Evolutionary conservation across 2,888 invertebrate genomes (phyloP).

Genomic region (Malachius bipustulatus): DNA sequence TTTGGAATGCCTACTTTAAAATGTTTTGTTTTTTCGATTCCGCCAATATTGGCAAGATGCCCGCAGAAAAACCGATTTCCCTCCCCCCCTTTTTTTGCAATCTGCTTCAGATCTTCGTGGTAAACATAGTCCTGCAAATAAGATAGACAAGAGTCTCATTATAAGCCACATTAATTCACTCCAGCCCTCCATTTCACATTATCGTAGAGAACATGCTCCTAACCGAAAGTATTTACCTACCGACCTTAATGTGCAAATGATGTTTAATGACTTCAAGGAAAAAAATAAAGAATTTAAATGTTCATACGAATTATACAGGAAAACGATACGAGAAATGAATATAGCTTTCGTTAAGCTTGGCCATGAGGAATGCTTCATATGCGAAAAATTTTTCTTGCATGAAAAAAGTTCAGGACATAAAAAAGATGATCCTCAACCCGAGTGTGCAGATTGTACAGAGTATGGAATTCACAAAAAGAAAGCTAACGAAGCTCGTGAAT

Average conservation of each 20-base stretch:
- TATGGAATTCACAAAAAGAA: conserved; percentile 8
- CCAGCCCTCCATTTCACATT: conserved; percentile 18
- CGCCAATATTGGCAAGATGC: too few species aligned
- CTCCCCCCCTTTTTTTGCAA: too few species aligned
- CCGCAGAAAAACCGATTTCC: too few species aligned
- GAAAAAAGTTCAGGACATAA: too few species aligned
- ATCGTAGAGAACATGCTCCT: conserved; percentile 20
- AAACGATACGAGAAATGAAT: conserved; percentile 15
- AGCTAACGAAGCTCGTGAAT: conserved; percentile 8
- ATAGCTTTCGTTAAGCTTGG: conserved; percentile 19
- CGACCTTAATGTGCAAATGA: conserved; percentile 17
- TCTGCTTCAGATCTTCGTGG: too few species aligned
- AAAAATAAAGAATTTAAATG: conserved; percentile 14
- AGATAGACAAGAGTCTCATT: conserved; percentile 6
- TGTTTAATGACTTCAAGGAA: conserved; percentile 18
- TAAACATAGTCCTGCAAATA: conserved; percentile 5
- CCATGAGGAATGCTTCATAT: conserved; percentile 19
- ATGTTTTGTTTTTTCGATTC: too few species aligned
- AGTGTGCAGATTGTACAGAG: conserved; percentile 9
- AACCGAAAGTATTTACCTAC: conserved; percentile 18
- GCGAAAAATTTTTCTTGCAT: conserved; percentile 14
- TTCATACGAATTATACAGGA: conserved; percentile 19
- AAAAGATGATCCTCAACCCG: conserved; percentile 8
- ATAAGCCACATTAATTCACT: conserved; percentile 13
- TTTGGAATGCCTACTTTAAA: too few species aligned